Evolutionary conservation across 2,797 vertebrate species (phyloP).

Genomic region (Characodon lateralis): DNA sequence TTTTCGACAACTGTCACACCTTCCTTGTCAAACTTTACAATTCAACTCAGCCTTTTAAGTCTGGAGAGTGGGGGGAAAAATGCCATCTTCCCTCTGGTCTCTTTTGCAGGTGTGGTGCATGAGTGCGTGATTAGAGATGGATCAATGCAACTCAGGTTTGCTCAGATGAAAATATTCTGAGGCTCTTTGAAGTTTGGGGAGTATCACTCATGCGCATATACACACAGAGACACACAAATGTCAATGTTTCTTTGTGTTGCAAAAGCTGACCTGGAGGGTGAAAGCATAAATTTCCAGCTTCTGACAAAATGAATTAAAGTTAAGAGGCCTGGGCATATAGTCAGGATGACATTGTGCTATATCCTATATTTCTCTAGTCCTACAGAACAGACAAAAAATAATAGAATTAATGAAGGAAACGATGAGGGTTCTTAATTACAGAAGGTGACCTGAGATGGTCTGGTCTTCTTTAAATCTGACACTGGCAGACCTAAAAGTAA

Average conservation of each 20-base stretch:
- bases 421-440: conserved; percentile 62
- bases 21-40: conserved; percentile 19
- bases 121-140: conserved; percentile 43
- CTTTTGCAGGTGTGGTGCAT: conserved; percentile 25
- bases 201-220: conserved; percentile 2
- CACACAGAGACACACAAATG: not conserved
- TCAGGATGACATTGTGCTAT: conserved; percentile 42
- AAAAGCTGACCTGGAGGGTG: conserved; percentile 6
- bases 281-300: conserved; percentile 11
- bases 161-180: conserved; percentile 33
- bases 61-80: not conserved
- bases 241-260: conserved; percentile 3
- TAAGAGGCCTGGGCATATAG: conserved; percentile 39
- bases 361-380: conserved; percentile 60
- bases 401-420: conserved; percentile 62
- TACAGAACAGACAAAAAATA: conserved; percentile 47
- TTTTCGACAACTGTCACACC: not conserved
- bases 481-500: conserved; percentile 35
- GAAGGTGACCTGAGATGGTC: conserved; percentile 28
- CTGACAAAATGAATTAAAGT: conserved; percentile 38
- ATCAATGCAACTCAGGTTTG: conserved; percentile 28
- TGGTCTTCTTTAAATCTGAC: conserved; percentile 6
- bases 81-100: conserved; percentile 20
- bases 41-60: conserved; percentile 25
- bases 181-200: conserved; percentile 40